A percentile compares a stretch with the other conserved stretches of the same genome.
Evolutionary conservation across 1,140 invertebrate genomes (phyloP).

Genomic region (Trichonephila clavata): DNA sequence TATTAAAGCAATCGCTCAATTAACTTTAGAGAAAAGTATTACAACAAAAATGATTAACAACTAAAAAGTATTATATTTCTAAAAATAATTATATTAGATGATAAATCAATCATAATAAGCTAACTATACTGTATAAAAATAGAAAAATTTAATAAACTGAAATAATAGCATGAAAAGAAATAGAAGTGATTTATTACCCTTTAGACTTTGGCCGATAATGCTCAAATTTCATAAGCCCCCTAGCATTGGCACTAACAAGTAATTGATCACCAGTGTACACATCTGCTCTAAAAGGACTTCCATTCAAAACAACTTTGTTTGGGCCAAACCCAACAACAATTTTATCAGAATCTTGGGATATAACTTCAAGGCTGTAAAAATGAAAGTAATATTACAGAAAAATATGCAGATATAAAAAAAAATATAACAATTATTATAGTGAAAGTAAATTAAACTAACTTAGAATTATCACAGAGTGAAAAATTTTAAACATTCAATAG

Average conservation of each 20-base stretch:
- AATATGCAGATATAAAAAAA: background rate
- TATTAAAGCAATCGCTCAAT: too few relatives aligned
- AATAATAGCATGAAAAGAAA: background rate
- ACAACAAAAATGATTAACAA: too few relatives aligned
- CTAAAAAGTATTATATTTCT: too few relatives aligned
- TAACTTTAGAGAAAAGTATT: too few relatives aligned
- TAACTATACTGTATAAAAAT: too few relatives aligned
- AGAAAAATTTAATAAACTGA: too few relatives aligned
- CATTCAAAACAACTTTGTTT: conserved; percentile 86
- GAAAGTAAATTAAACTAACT: background rate
- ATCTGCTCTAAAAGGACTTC: conserved; percentile 92
- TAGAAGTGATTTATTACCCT: conserved; percentile 80
- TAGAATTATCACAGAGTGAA: background rate
- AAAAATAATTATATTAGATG: too few relatives aligned
- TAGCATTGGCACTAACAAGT: conserved; percentile 92
- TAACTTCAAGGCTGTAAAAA: conserved; percentile 74
- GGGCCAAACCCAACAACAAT: conserved; percentile 84
- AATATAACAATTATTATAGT: background rate
- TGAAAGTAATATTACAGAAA: background rate
- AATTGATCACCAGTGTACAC: conserved; percentile 88
- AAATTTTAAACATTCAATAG: too few relatives aligned
- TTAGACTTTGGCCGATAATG: conserved; percentile 88
- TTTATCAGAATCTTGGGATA: conserved; percentile 81
- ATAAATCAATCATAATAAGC: too few relatives aligned
- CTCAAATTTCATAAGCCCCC: conserved; percentile 95